Evolutionary conservation across 1,140 invertebrate genomes (phyloP).

Genomic region (Leptinotarsa texana): DNA sequence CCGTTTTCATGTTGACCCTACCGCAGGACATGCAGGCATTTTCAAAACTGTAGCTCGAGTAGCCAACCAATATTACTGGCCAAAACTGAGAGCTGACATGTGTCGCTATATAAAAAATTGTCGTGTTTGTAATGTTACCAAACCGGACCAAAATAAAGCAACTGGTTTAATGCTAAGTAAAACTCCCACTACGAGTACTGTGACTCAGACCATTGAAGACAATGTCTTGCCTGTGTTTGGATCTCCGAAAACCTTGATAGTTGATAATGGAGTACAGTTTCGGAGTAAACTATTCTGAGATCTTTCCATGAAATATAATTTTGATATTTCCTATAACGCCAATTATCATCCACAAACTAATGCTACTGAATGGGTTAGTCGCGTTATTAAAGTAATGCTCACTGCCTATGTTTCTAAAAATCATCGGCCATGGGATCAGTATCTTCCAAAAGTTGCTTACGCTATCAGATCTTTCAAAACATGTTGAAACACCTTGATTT

Average conservation of each 20-base stretch:
- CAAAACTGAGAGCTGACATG: background rate
- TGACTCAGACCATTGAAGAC: conserved; percentile 31
- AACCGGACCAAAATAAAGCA: background rate
- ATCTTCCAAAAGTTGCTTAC: too few species aligned
- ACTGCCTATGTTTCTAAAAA: background rate
- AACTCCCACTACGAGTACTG: conserved; percentile 22
- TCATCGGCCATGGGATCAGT: background rate
- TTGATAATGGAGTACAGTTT: conserved; percentile 29
- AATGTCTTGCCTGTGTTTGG: conserved; percentile 22
- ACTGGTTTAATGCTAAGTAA: conserved; percentile 26
- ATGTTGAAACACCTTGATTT: too few species aligned
- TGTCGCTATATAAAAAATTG: background rate
- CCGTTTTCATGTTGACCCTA: too few species aligned
- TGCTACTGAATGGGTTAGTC: too few species aligned
- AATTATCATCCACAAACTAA: too few species aligned
- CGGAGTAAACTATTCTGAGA: conserved; percentile 19
- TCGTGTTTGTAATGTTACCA: background rate
- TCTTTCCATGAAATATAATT: conserved; percentile 15
- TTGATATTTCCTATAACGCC: too few species aligned
- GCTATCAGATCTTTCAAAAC: too few species aligned
- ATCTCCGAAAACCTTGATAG: conserved; percentile 19
- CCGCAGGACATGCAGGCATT: too few species aligned
- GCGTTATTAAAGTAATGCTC: conserved; percentile 24
- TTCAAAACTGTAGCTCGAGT: too few species aligned
- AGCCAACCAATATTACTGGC: too few species aligned